Evolutionary conservation across 1,140 invertebrate species (phyloP).

Genomic region (Panulirus ornatus): DNA sequence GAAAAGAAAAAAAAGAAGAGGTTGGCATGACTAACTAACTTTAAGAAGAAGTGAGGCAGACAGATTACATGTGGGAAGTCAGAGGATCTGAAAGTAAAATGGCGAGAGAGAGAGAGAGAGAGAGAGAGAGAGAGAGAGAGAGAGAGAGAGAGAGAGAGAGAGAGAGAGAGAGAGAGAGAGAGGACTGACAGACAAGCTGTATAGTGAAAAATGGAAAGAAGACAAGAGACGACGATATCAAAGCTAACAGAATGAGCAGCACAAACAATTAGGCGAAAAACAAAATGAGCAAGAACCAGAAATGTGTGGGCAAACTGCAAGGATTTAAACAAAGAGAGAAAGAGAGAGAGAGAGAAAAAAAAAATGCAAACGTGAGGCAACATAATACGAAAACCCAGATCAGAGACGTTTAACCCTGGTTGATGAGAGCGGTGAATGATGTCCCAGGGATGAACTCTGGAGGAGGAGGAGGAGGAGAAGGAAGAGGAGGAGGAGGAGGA

Average conservation of each 20-base stretch:
- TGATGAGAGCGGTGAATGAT: too few relatives aligned
- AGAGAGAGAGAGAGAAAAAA: neutral
- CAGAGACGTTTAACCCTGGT: too few relatives aligned
- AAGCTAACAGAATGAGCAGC: neutral
- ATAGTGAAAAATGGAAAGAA: neutral
- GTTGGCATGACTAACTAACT: too few relatives aligned
- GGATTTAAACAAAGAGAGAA: neutral
- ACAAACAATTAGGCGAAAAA: neutral
- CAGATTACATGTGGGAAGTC: too few relatives aligned
- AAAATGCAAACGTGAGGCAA: neutral
- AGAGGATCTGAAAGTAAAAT: too few relatives aligned
- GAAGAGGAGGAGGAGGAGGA: too few relatives aligned
- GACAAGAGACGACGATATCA: neutral
- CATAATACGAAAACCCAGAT: too few relatives aligned
- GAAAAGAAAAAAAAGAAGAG: neutral
- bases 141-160: neutral
- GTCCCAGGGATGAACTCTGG: too few relatives aligned
- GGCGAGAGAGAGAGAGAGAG: neutral
- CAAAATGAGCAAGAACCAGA: neutral
- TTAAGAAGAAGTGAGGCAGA: too few relatives aligned
- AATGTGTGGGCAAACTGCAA: too few relatives aligned
- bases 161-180: neutral
- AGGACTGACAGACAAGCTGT: neutral
- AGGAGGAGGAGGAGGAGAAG: too few relatives aligned
- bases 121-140: neutral